Evolutionary conservation across 2,113 vertebrate genomes (phyloP), one percentile per base, ranked within the genome.

Genomic region (Grus americana): DNA sequence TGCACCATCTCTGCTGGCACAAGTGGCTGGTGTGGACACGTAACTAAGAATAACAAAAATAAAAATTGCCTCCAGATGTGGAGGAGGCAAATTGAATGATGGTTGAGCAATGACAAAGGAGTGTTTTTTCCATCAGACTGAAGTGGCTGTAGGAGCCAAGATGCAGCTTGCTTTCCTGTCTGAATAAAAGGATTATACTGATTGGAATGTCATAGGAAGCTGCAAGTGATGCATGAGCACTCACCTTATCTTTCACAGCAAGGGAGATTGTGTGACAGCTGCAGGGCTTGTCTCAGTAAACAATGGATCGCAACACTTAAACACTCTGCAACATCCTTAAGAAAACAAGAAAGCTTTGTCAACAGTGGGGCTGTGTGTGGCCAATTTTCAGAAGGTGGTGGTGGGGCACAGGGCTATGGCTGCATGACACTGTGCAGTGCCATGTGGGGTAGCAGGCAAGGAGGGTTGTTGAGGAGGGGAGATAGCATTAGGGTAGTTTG

Each of bases 211-310:
- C 59, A 78, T 54, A 93, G 83, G 70, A 94, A 89, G 70, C 73
- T 93, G 70, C 78, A 96, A 72, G 92, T 96, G 94, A 95, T 92
- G 91, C 86, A 89, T 93, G 91, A 94, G 86, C 91, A 91, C 40
- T 89, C 78, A 72, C 61, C 90, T 91, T 81, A 91, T 96, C 96
- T 86, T 89, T 76, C 80, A 82, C 49, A 54, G 67, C 1, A 13
- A 83, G 40, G n/a, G 54, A 89, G 73, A 91, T 76, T 87, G 49
- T 0, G 0, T 92, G 91, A 89, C 88, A 87, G 86, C 91, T 87
- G 58, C 9, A 2, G 76, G 62, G 66, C 83, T 93, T 89, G 76
- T 96, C 80, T 93, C 47, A 15, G 76, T 66, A 72, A 79, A 85
- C 92, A 91, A 30, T 61, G 74, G 72, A 68, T 76, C 62, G 67